These are phyloP conservation scores for Eupithecia exiguata DNA, from an alignment of 2,888 invertebrate species.

Conservation along the genomic window DNA sequence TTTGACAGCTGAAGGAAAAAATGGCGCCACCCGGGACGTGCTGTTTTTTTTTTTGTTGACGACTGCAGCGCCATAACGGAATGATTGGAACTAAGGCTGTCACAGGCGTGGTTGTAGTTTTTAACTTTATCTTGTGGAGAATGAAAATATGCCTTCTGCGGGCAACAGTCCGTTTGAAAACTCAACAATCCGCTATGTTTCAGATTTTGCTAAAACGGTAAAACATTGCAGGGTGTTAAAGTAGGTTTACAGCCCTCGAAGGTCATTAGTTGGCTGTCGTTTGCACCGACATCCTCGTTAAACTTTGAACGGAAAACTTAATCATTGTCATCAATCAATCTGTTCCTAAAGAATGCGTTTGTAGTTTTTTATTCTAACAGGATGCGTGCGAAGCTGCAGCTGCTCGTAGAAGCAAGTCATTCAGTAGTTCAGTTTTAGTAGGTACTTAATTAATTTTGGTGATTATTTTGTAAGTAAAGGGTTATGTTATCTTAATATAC, in stretches of 20 bases:
- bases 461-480: too few species aligned
- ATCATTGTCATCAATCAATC: constrained; percentile 31
- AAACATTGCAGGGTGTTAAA: neutral
- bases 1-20: too few species aligned
- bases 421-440: too few species aligned
- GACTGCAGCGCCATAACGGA: too few species aligned
- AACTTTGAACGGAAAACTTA: constrained; percentile 39
- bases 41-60: too few species aligned
- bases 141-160: neutral
- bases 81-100: too few species aligned
- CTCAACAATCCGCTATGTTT: neutral
- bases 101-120: too few species aligned
- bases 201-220: neutral
- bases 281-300: constrained; percentile 42
- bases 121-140: too few species aligned
- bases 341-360: neutral
- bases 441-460: too few species aligned
- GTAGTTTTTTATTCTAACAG: neutral
- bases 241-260: neutral
- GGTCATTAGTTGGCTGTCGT: constrained; percentile 45
- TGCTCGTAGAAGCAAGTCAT: neutral
- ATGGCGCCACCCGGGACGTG: too few species aligned
- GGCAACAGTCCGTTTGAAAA: neutral
- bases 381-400: neutral
- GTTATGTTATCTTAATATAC: too few species aligned